Conservation (phyloP, 2,797 vertebrate species). For the Mormyrops attenuatus region DNA sequence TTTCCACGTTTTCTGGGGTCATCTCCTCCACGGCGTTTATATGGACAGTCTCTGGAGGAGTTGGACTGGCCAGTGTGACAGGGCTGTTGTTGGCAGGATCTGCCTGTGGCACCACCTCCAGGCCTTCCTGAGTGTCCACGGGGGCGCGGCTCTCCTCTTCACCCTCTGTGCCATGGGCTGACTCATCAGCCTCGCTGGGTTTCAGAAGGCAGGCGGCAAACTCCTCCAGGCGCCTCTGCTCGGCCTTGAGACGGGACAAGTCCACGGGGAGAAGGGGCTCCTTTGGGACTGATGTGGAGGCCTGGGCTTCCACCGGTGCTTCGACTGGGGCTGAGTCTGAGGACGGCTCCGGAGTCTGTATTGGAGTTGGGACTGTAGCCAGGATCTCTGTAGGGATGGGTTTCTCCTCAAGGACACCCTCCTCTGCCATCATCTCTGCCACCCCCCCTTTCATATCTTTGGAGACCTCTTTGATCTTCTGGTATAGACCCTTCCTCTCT, state of each 20-base stretch:
- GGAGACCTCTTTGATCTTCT: slow-evolving; percentile 82
- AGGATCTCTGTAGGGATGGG: background rate
- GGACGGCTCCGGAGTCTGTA: background rate
- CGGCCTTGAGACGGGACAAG: slow-evolving; percentile 48
- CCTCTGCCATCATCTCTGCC: slow-evolving; percentile 22
- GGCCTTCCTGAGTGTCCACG: background rate
- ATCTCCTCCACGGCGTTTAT: slow-evolving; percentile 45
- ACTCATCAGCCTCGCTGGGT: slow-evolving; percentile 36
- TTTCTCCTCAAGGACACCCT: slow-evolving; percentile 18
- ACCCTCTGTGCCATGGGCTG: slow-evolving; percentile 20
- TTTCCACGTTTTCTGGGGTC: slow-evolving; percentile 52
- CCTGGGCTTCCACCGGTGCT: slow-evolving; percentile 24
- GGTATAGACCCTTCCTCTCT: slow-evolving; percentile 80
- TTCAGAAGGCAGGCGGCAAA: slow-evolving; percentile 65
- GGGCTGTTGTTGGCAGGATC: slow-evolving; percentile 5
- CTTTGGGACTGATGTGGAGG: background rate
- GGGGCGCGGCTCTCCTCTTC: background rate
- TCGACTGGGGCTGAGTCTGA: slow-evolving; percentile 34
- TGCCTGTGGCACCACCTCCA: slow-evolving; percentile 10
- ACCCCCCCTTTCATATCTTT: slow-evolving; percentile 38
- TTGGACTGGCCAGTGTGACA: slow-evolving; percentile 24
- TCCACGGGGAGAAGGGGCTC: slow-evolving; percentile 49
- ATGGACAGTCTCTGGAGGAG: background rate
- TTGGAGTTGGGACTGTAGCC: slow-evolving; percentile 19
- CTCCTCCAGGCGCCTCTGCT: slow-evolving; percentile 65